These are phyloP conservation scores for Melinopterus prodromus DNA, from an alignment of 2,888 invertebrate genomes.

Conservation along the genomic window DNA sequence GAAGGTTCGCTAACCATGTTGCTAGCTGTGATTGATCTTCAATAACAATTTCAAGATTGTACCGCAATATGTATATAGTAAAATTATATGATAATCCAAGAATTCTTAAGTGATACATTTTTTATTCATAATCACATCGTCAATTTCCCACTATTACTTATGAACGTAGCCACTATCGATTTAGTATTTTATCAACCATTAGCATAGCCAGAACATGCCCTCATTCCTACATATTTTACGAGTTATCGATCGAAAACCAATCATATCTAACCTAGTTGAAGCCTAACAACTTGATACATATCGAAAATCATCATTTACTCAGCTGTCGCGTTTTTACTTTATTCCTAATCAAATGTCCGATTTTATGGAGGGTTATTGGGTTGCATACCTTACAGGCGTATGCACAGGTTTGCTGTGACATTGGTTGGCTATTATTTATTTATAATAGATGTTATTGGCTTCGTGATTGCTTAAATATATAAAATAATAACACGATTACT, in stretches of 20 bases:
- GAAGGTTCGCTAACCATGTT: too few relatives aligned
- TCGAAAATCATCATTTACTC: background rate
- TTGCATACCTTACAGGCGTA: background rate
- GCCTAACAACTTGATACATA: background rate
- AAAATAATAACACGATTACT: slow-evolving; percentile 39
- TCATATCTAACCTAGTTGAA: background rate
- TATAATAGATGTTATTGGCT: background rate
- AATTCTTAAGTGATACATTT: background rate
- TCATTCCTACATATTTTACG: background rate
- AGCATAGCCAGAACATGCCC: background rate
- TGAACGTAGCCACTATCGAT: background rate
- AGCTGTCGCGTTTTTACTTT: background rate
- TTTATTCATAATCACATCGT: background rate
- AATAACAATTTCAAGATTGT: too few relatives aligned
- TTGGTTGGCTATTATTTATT: background rate
- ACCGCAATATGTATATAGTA: too few relatives aligned
- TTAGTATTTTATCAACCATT: background rate
- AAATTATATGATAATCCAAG: too few relatives aligned
- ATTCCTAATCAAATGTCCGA: background rate
- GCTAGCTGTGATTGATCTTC: too few relatives aligned
- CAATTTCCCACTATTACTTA: background rate
- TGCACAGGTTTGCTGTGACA: background rate
- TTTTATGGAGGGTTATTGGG: background rate
- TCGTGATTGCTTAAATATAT: background rate
- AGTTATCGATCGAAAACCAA: background rate